A percentile compares a stretch with the other conserved stretches of the same genome.
phyloP scores from a whole-genome alignment of 2,113 vertebrate genomes.

The Apistogramma diplotaenia region DNA sequence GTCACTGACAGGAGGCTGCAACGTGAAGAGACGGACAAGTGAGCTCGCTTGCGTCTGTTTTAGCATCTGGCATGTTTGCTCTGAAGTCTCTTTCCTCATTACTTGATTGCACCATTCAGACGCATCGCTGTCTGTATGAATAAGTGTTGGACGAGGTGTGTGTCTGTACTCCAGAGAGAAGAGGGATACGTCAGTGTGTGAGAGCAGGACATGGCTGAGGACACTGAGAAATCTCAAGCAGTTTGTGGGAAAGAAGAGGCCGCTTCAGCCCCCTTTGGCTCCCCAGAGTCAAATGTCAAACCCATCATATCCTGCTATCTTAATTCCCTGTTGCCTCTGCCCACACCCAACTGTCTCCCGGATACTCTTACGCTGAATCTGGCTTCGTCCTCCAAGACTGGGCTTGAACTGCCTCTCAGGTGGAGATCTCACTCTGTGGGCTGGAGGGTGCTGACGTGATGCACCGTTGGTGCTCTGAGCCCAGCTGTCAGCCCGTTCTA shows the following conservation, averaged over 20 bases:
- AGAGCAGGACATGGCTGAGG: conserved; percentile 7
- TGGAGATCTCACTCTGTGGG: neutral
- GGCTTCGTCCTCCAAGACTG: conserved; percentile 5
- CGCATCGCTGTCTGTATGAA: neutral
- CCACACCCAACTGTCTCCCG: neutral
- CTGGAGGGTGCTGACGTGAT: neutral
- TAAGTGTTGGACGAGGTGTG: neutral
- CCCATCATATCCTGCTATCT: conserved; percentile 44
- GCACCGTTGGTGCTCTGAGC: neutral
- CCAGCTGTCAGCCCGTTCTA: neutral
- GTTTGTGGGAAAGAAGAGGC: conserved; percentile 14
- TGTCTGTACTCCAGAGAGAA: neutral
- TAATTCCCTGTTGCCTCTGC: conserved; percentile 14
- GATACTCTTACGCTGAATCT: conserved; percentile 40
- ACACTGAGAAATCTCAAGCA: neutral
- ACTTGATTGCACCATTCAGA: neutral
- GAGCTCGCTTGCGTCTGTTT: neutral
- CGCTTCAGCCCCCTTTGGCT: neutral
- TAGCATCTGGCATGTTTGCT: neutral
- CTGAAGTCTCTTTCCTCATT: neutral
- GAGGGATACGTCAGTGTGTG: neutral
- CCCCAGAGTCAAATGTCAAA: conserved; percentile 34
- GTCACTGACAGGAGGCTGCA: neutral
- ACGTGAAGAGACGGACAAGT: neutral
- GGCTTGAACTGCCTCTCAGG: neutral